Evolutionary conservation across 1,140 invertebrate species (phyloP), one percentile per base, ranked within the genome.

Genomic region (Sarcophaga peregrina): DNA sequence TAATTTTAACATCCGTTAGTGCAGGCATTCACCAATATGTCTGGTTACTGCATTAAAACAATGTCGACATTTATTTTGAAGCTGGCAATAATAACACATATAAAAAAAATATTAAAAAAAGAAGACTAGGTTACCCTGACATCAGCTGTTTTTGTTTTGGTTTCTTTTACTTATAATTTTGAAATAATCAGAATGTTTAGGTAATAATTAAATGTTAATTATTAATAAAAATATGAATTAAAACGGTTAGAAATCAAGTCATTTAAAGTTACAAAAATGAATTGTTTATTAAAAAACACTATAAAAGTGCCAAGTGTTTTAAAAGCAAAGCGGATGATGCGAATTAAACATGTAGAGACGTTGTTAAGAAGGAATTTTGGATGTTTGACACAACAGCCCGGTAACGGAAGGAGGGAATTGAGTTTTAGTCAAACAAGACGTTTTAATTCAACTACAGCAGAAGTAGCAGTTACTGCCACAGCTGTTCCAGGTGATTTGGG

Each of bases 71-170:
- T 37, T 37, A 1, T 37, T 37, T 37, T 37, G 25, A 37, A 4
- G 1, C 25, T 37, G 25, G 25, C 25, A 37, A 37, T 37, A 37
- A 37, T 37, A 37, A 37, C 25, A 37, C 25, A 37, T 37, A 37
- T 37, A 4, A 1, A 37, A 37, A 37, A 37, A 37, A 4, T 37
- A 37, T 37, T 37, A 37, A 37, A 37, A 68, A 68, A 0, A 68
- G 2, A 25, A 68, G n/a, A 68, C n/a, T 68, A 20, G 52, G 20
- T 25, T 54, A 52, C 81, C 8, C 37, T 46, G 0, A 11, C 5
- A 54, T 48, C 82, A 83, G 82, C 82, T 83, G 82, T 50, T 68
- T 72, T 80, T 83, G 17, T 83, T 82, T 82, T 82, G 72, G 0
- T 75, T 82, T 15, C 25, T 4, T 54, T 1, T 81, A n/a, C 25